Evolutionary conservation across 2,888 invertebrate species (phyloP), one percentile per base, ranked within the genome.

Genomic region (Tillus elongatus): DNA sequence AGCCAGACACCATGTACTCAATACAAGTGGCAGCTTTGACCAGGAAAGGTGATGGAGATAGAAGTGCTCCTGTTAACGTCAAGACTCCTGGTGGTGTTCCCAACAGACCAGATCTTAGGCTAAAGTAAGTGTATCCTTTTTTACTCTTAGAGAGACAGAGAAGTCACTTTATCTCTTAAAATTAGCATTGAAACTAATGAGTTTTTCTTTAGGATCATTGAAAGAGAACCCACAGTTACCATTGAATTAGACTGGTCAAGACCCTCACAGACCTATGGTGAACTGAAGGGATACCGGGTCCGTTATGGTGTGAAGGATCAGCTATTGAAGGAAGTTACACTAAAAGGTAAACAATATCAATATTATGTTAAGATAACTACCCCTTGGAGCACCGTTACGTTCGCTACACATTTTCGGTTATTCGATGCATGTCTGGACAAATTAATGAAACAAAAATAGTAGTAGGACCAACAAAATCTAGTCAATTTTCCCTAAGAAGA

Each of bases 11-110:
- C 1, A 79, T 80, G 52, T 98, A 98, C 68, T 82, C 82, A 36
- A 82, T 95, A 40, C 89, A 92, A 71, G 92, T 97, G 40, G 93
- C 93, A 1, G 98, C 96, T 1, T 72, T 96, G 42, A 98, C 97
- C 2, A 75, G 93, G 44, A 92, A 92, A 65, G 98, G 98, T 29
- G 97, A 98, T 63, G 98, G 98, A 12, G 86, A 89, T 63, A 74
- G 93, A 46, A 93, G 93, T 60, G 70, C 79, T 42, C 85, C 90
- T 13, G 84, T 84, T 38, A 79, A 78, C 42, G 82, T 91, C 2
- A 84, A 80, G 66, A 98, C 97, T 1, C 91, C 91, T 15, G 93
- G 95, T 36, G 92, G 92, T 46, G 92, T 91, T 36, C 91, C 91
- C 26, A 85, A 85, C 49, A 71, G 85, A 52, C 88, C 91, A 29